Evolutionary conservation across 2,113 vertebrate species (phyloP).

Genomic region (Octodon degus): DNA sequence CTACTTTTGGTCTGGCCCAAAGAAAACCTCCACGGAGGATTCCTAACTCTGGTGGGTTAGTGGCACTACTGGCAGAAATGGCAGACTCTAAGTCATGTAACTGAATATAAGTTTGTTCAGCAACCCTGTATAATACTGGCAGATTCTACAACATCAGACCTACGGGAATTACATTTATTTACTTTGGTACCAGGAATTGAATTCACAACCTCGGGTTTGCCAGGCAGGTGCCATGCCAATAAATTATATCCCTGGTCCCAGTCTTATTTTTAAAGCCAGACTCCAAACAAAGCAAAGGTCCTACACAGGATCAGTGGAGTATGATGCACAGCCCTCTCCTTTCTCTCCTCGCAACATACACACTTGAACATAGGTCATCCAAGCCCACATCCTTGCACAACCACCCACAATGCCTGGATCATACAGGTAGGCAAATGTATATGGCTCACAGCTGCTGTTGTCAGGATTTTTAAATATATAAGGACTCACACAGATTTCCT

Average conservation of each 20-base stretch:
- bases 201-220: no score
- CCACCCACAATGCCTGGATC: not conserved
- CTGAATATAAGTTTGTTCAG: not conserved
- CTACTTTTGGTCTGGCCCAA: not conserved
- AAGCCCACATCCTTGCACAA: not conserved
- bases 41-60: not conserved
- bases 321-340: not conserved
- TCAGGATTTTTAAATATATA: not conserved
- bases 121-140: not conserved
- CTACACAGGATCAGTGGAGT: not conserved
- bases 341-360: not conserved
- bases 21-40: not conserved
- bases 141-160: not conserved
- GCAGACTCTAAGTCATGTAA: not conserved
- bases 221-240: no score
- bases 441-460: not conserved
- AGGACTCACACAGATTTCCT: not conserved
- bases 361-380: not conserved
- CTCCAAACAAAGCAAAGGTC: conserved; percentile 21
- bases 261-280: conserved; percentile 4
- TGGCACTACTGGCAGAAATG: not conserved
- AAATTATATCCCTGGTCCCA: no score
- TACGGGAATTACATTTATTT: not conserved
- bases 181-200: no score
- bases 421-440: not conserved